These are phyloP conservation scores for Sebastes diploproa DNA, from an alignment of 2,797 vertebrate species.

Conservation along the genomic window DNA sequence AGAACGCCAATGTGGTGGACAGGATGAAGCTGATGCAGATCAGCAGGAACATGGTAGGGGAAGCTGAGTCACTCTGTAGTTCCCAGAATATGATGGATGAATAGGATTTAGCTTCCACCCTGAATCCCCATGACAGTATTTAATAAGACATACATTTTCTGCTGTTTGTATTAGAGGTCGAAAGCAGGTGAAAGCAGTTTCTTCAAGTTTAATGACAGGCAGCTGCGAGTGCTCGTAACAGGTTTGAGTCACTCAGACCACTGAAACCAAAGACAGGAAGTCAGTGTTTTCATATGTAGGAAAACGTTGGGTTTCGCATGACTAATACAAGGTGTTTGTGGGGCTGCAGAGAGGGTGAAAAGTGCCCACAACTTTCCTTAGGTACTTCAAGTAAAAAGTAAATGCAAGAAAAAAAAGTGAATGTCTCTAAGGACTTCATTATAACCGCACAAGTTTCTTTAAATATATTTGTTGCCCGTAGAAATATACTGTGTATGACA, in stretches of 20 bases:
- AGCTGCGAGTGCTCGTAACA: not conserved
- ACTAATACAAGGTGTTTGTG: not conserved
- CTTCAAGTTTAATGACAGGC: not conserved
- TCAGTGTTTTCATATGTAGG: not conserved
- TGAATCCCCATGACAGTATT: not conserved
- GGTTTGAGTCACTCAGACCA: not conserved
- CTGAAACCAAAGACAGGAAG: not conserved
- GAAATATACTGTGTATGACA: not conserved
- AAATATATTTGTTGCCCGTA: not conserved
- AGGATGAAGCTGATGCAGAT: slow-evolving; percentile 82
- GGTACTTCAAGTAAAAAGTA: not conserved
- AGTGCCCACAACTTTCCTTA: not conserved
- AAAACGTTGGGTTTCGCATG: not conserved
- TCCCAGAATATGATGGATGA: not conserved
- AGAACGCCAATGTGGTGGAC: slow-evolving; percentile 77
- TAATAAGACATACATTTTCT: not conserved
- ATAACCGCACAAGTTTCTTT: not conserved
- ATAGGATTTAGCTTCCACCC: not conserved
- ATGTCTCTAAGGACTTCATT: not conserved
- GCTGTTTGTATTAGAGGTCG: not conserved
- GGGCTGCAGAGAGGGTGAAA: not conserved
- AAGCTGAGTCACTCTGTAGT: not conserved
- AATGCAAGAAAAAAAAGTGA: not conserved
- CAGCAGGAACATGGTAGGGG: slow-evolving; percentile 75
- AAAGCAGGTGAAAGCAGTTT: not conserved